Evolutionary conservation across 1,140 invertebrate species (phyloP).

Genomic region (Eupristina koningsbergeri): DNA sequence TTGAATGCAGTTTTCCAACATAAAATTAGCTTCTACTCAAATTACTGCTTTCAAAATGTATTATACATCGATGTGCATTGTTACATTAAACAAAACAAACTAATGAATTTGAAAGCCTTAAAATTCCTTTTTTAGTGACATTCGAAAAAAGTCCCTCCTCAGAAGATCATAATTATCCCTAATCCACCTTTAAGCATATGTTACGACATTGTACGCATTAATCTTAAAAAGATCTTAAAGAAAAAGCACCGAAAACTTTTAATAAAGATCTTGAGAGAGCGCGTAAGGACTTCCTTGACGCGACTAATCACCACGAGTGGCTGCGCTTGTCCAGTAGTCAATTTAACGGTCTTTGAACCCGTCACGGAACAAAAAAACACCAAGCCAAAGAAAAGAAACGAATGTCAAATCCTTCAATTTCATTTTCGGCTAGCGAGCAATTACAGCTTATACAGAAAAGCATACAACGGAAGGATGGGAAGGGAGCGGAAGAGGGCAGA

Average conservation of each 20-base stretch:
- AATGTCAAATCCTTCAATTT: slow-evolving; percentile 43
- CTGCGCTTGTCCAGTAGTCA: slow-evolving; percentile 18
- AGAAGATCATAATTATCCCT: slow-evolving; percentile 20
- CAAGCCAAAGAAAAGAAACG: background rate
- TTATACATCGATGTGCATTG: background rate
- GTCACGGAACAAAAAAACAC: background rate
- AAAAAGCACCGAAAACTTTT: slow-evolving; percentile 27
- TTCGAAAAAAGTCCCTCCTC: slow-evolving; percentile 10
- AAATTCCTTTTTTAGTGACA: slow-evolving; percentile 29
- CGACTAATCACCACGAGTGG: slow-evolving; percentile 18
- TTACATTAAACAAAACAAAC: slow-evolving; percentile 1
- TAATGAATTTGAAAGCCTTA: background rate
- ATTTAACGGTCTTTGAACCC: slow-evolving; percentile 51
- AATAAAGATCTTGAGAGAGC: slow-evolving; percentile 37
- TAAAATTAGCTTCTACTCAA: background rate
- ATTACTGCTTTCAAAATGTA: background rate
- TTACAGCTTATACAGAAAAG: slow-evolving; percentile 18
- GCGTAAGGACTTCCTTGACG: background rate
- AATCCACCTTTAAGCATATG: slow-evolving; percentile 30
- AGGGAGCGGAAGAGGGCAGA: background rate
- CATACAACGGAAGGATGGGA: slow-evolving; percentile 4
- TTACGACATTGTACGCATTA: background rate
- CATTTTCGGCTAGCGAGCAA: slow-evolving; percentile 21
- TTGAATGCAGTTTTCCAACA: background rate
- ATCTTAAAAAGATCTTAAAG: background rate